A percentile compares a stretch with the other conserved stretches of the same genome.
These are phyloP conservation scores for Thomomys bottae DNA, from an alignment of 2,113 vertebrate genomes.

Conservation along the genomic window DNA sequence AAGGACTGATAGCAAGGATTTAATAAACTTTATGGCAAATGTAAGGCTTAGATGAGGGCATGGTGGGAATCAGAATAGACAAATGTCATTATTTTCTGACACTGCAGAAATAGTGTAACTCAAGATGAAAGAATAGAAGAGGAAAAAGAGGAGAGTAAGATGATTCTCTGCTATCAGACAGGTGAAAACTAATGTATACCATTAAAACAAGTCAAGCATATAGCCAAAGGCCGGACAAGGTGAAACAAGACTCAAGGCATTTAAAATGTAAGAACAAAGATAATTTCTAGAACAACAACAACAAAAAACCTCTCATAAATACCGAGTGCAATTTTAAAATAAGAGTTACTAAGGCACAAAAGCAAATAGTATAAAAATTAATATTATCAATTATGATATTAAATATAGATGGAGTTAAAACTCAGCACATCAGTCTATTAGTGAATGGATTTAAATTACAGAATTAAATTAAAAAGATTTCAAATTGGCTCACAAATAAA, in stretches of 20 bases:
- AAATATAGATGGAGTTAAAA: background rate
- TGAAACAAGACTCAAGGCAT: background rate
- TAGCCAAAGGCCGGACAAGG: background rate
- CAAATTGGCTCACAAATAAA: conserved; percentile 32
- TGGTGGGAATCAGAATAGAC: background rate
- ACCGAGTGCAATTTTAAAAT: conserved; percentile 20
- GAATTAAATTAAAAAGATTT: conserved; percentile 18
- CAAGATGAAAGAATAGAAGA: background rate
- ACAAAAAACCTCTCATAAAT: background rate
- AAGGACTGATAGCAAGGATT: background rate
- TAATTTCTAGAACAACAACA: conserved; percentile 6
- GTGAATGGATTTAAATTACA: background rate
- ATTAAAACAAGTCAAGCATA: background rate
- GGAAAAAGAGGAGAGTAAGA: background rate
- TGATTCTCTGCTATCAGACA: background rate
- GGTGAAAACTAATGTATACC: background rate
- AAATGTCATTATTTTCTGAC: conserved; percentile 16
- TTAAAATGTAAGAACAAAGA: background rate
- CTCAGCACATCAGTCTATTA: background rate
- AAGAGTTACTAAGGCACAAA: background rate
- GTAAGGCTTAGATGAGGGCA: background rate
- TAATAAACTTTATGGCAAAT: conserved; percentile 17
- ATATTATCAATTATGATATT: background rate
- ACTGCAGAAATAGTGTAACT: background rate
- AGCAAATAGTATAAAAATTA: background rate